Evolutionary conservation across 2,797 vertebrate genomes (phyloP).

Genomic region (Philypnodon macrostomus): DNA sequence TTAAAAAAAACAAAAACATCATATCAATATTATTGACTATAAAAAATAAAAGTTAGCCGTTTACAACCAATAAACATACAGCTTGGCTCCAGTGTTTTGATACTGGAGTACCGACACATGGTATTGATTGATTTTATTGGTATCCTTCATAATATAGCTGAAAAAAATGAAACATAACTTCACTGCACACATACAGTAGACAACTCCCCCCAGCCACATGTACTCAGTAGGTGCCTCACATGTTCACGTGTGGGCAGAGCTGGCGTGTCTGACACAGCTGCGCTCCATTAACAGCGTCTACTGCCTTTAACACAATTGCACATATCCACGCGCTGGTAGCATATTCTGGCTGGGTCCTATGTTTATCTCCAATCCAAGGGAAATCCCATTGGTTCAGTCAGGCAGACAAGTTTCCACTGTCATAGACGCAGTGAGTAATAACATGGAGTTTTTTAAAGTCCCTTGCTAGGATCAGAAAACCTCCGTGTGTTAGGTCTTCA

Average conservation of each 20-base stretch:
- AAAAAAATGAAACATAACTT: no score
- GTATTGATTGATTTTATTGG: no score
- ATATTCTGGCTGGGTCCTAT: conserved; percentile 39
- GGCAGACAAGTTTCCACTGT: conserved; percentile 27
- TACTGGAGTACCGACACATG: no score
- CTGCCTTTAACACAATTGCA: conserved; percentile 38
- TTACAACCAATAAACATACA: no score
- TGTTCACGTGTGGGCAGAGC: conserved; percentile 61
- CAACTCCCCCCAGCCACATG: conserved; percentile 1
- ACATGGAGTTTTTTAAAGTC: not conserved
- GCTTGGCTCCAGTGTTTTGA: no score
- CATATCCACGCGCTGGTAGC: conserved; percentile 15
- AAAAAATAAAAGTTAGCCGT: no score
- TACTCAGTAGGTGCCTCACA: conserved; percentile 38
- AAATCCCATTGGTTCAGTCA: conserved; percentile 36
- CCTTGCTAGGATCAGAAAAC: not conserved
- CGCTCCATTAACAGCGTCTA: conserved; percentile 71
- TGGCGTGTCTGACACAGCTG: conserved; percentile 71
- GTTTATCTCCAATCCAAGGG: conserved; percentile 36
- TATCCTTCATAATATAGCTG: no score
- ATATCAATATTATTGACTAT: no score
- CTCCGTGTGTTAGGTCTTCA: no score
- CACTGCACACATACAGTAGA: not conserved
- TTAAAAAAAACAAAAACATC: no score
- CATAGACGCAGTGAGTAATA: conserved; percentile 16